Evolutionary conservation across 2,113 vertebrate genomes (phyloP).

Genomic region (Nibea coibor): DNA sequence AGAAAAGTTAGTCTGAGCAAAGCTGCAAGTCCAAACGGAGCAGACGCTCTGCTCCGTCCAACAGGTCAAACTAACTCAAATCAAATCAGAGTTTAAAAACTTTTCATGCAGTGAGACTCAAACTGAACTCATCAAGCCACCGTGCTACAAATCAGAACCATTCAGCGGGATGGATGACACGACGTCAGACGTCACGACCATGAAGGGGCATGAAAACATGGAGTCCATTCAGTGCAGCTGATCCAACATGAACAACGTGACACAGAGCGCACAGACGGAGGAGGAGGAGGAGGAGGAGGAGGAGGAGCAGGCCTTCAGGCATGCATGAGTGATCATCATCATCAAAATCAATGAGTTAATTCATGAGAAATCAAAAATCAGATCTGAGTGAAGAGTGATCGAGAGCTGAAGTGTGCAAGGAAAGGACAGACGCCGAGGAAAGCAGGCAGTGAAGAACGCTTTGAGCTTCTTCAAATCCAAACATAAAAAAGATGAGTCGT

Average conservation of each 20-base stretch:
- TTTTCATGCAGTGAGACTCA: slow-evolving; percentile 69
- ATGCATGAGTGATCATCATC: slow-evolving; percentile 70
- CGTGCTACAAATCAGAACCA: slow-evolving; percentile 40
- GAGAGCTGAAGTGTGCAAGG: slow-evolving; percentile 61
- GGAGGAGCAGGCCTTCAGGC: slow-evolving; percentile 60
- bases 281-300: slow-evolving; percentile 20
- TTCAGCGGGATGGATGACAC: slow-evolving; percentile 57
- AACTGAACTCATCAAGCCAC: slow-evolving; percentile 30
- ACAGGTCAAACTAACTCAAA: slow-evolving; percentile 30
- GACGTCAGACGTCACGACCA: slow-evolving; percentile 42
- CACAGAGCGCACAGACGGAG: slow-evolving; percentile 59
- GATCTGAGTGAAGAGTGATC: slow-evolving; percentile 59
- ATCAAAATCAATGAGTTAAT: neutral
- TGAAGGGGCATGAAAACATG: slow-evolving; percentile 51
- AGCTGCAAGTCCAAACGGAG: slow-evolving; percentile 42
- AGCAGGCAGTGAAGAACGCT: slow-evolving; percentile 78
- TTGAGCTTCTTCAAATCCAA: slow-evolving; percentile 64
- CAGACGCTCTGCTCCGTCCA: too few species aligned
- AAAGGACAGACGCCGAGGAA: slow-evolving; percentile 67
- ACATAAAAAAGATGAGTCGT: slow-evolving; percentile 44
- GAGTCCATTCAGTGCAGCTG: slow-evolving; percentile 48
- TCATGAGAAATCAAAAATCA: slow-evolving; percentile 36
- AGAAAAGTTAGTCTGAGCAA: slow-evolving; percentile 58
- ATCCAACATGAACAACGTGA: slow-evolving; percentile 46
- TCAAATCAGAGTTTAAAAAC: neutral